A percentile compares a stretch with the other conserved stretches of the same genome.
These are phyloP conservation scores for Brachionus asplanchnoidis DNA, from an alignment of 1,140 invertebrate genomes.

Conservation along the genomic window DNA sequence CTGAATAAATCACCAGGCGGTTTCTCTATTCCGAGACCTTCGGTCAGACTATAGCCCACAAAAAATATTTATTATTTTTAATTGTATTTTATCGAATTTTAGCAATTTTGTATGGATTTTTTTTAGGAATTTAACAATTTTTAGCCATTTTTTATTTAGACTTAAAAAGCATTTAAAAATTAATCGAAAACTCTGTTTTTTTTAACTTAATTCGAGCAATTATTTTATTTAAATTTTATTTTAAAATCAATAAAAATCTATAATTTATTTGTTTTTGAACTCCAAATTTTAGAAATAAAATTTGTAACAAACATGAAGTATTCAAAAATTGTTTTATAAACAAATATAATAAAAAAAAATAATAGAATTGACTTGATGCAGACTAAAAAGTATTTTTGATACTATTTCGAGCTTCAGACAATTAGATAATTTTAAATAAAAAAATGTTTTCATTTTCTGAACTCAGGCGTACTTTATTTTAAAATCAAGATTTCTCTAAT, in stretches of 20 bases:
- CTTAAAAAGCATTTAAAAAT: not conserved
- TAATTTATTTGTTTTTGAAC: not conserved
- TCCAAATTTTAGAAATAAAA: too few species aligned
- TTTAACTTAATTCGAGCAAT: not conserved
- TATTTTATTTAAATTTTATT: not conserved
- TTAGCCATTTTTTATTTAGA: not conserved
- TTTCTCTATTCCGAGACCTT: not conserved
- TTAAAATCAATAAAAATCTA: not conserved
- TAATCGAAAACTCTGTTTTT: not conserved
- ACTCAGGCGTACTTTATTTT: too few species aligned
- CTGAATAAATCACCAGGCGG: not conserved
- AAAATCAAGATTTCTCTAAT: too few species aligned
- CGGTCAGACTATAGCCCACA: not conserved
- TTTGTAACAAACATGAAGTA: too few species aligned
- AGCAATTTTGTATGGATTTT: not conserved
- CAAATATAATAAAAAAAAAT: too few species aligned
- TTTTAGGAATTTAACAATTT: not conserved
- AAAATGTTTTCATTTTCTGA: too few species aligned
- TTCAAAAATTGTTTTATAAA: too few species aligned
- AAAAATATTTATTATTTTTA: not conserved
- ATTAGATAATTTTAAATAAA: too few species aligned
- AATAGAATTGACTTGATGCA: too few species aligned
- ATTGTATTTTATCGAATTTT: conserved; percentile 16
- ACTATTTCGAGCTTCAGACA: too few species aligned
- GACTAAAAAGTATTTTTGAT: too few species aligned